A percentile compares a stretch with the other conserved stretches of the same genome.
Evolutionary conservation across 2,797 vertebrate genomes (phyloP).

Genomic region (Linurgus olivaceus): DNA sequence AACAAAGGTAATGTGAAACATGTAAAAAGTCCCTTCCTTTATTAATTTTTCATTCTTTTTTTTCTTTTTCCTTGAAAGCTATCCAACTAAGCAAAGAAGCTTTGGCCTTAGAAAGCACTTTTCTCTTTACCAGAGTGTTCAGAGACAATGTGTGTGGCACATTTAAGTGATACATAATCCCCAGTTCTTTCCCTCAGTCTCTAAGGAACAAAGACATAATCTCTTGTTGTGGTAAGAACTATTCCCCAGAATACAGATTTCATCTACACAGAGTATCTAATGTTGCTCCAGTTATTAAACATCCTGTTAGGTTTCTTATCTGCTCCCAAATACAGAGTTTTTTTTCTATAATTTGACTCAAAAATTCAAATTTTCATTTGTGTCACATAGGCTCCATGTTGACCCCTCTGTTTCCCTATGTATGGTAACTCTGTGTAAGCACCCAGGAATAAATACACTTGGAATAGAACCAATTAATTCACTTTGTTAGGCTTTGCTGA

Average conservation of each 20-base stretch:
- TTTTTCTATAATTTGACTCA: background rate
- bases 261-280: background rate
- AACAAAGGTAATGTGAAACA: slow-evolving; percentile 58
- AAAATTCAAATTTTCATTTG: background rate
- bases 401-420: background rate
- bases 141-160: slow-evolving; percentile 52
- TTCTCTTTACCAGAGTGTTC: slow-evolving; percentile 6
- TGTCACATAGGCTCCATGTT: background rate
- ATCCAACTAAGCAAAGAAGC: slow-evolving; percentile 26
- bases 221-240: slow-evolving; percentile 32
- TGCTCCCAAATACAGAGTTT: background rate
- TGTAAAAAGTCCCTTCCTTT: slow-evolving; percentile 4
- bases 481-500: background rate
- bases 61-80: background rate
- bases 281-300: background rate
- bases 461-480: background rate
- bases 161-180: slow-evolving; percentile 36
- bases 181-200: background rate
- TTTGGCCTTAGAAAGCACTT: background rate
- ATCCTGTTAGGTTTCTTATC: background rate
- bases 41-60: slow-evolving; percentile 14
- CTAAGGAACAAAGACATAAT: slow-evolving; percentile 19
- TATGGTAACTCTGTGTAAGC: background rate
- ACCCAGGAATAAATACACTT: background rate
- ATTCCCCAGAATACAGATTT: slow-evolving; percentile 19